Conservation (phyloP, 2,113 vertebrate genomes). For the Mustelus asterias region DNA sequence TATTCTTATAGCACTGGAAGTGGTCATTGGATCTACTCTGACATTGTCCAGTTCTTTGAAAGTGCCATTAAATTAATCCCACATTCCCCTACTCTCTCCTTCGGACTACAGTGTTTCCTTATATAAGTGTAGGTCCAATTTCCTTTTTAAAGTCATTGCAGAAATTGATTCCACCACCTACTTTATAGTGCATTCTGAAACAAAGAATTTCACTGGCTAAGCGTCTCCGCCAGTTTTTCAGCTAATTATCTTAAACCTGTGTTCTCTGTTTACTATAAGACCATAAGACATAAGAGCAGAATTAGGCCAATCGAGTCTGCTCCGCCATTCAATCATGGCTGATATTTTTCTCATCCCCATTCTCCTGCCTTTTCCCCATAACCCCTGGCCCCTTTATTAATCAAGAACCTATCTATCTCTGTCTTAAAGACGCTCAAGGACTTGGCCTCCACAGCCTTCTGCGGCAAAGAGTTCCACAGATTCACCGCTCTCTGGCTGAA, state of each 20-base stretch:
- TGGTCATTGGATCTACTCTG: neutral
- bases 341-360: no score
- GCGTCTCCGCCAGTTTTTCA: neutral
- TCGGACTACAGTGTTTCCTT: neutral
- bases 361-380: no score
- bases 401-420: no score
- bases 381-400: no score
- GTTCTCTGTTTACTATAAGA: neutral
- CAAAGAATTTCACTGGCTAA: neutral
- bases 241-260: neutral
- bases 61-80: neutral
- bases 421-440: no score
- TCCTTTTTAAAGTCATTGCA: neutral
- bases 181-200: neutral
- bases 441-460: no score
- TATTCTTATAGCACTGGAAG: neutral
- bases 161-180: neutral
- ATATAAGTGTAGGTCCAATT: neutral
- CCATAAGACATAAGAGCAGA: no score
- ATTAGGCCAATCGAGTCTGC: no score
- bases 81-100: neutral
- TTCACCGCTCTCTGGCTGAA: no score
- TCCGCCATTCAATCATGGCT: no score
- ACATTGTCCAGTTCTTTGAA: neutral
- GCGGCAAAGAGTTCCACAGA: no score